Evolutionary conservation across 2,797 vertebrate species (phyloP).

Genomic region (Acanthornis magna): DNA sequence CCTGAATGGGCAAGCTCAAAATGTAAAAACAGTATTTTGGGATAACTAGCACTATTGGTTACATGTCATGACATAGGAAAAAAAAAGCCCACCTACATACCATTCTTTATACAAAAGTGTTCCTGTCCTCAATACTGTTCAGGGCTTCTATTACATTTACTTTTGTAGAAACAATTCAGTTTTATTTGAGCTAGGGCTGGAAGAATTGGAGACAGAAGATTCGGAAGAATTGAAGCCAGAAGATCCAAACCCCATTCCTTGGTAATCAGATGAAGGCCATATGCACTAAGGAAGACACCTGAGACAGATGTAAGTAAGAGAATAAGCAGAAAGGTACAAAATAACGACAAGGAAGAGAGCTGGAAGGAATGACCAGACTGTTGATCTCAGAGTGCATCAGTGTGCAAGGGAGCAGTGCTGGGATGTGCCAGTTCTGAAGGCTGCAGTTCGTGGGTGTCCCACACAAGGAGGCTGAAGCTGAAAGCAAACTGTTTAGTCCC

Average conservation of each 20-base stretch:
- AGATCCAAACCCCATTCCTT: neutral
- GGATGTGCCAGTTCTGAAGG: neutral
- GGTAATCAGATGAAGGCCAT: neutral
- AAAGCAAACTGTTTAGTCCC: neutral
- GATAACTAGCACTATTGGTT: neutral
- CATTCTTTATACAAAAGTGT: neutral
- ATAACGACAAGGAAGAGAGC: neutral
- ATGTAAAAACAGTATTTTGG: neutral
- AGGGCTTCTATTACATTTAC: neutral
- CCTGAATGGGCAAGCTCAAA: neutral
- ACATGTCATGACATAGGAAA: neutral
- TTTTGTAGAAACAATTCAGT: neutral
- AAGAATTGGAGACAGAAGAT: neutral
- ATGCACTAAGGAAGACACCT: neutral
- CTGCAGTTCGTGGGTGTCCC: neutral
- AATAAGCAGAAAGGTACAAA: neutral
- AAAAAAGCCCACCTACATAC: neutral
- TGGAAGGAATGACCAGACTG: neutral
- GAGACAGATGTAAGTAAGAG: neutral
- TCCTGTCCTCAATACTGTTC: neutral
- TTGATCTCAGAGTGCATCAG: neutral
- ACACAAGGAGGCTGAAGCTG: neutral
- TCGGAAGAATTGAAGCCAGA: neutral
- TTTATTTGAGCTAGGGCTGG: neutral
- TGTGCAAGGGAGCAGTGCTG: neutral